Base-by-base conservation (phyloP, 1,140 invertebrate genomes). In the Brachionus angularis region DNA sequence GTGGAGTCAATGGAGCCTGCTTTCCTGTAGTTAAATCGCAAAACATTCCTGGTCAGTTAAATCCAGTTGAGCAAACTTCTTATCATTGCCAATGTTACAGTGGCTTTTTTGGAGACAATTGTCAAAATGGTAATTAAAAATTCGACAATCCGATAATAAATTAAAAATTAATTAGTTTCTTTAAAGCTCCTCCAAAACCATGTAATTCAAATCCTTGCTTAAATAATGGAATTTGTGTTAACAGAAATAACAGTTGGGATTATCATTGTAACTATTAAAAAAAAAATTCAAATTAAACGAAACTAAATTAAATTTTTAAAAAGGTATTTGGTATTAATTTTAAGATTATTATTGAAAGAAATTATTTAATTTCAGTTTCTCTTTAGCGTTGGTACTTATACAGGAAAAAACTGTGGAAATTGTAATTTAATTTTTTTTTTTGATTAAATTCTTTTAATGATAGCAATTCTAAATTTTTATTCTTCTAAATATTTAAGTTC, bases 81-180 rank as follows among this genome's bases (percentile, higher is more conserved):
- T 67, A 47, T 50, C 62, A 67, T 50, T 67, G 62, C n/a, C 62
- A 67, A 67, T 67, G 62, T 23, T 67, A 67, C 31, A 67, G 62
- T 36, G 62, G 62, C n/a, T 67, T 67, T 47, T 27, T n/a, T 25
- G 62, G 62, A 7, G 62, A 47, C 7, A 47, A 67, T 50, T 67
- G 62, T 25, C 42, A 67, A 50, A 67, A 46, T 50, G 39, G 39
- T 42, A 10, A n/a, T n/a, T n/a, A n/a, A n/a, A n/a, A n/a, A n/a
- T n/a, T n/a, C n/a, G n/a, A n/a, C n/a, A n/a, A n/a, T n/a, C n/a
- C n/a, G n/a, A n/a, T n/a, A n/a, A n/a, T n/a, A n/a, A n/a, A n/a
- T n/a, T n/a, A n/a, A n/a, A n/a, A n/a, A n/a, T n/a, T n/a, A n/a
- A n/a, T n/a, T n/a, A n/a, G n/a, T n/a, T n/a, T n/a, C n/a, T n/a